Base-by-base conservation (phyloP, 53 echinoderm and acorn worm species). In the Pentamera pediparva region DNA sequence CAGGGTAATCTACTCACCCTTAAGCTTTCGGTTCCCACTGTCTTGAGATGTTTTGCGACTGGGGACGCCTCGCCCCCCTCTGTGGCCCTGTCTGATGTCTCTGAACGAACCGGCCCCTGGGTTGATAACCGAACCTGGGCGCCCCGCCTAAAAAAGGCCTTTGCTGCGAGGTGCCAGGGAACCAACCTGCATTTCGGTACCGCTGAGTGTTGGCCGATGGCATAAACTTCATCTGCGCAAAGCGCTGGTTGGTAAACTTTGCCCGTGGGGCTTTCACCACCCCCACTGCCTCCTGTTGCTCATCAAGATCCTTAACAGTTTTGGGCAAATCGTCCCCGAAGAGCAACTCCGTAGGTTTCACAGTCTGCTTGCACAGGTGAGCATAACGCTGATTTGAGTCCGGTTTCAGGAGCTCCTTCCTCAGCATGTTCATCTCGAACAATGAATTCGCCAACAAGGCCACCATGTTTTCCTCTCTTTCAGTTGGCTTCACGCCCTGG, bases 281-380 rank as follows among this genome's bases (percentile, higher is more conserved):
- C 11, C 54, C 38, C 21, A 61, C 76, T 25, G 81, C 81, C 34
- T 81, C 74, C 21, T 56, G 39, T 40, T 75, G 74, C 13, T 86
- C 80, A 19, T 75, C 39, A 10, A 41, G 43, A 15, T 41, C 43
- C 15, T 41, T 41, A 8, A 41, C 15, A 8, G 15, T 41, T 41
- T 41, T 41, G 8, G 43, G 43, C 43, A 41, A 41, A 41, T 41
- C 43, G 15, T 41, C 43, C 8, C 43, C 43, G 15, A 41, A 41
- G 8, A 41, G 43, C 43, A 8, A 41, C 43, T 41, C 9, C 43
- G 43, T 41, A 10, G 43, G 8, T 41, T 41, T 41, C 43, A 41
- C 43, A 10, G 43, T 10, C 43, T 8, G 43, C 15, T 41, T 41
- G n/a, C n/a, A n/a, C n/a, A n/a, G n/a, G n/a, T n/a, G n/a, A n/a